Percentiles rank a stretch among this genome's conserved stretches.
These are phyloP conservation scores for Lysandra bellargus DNA, from an alignment of 2,888 invertebrate species.

Conservation along the genomic window DNA sequence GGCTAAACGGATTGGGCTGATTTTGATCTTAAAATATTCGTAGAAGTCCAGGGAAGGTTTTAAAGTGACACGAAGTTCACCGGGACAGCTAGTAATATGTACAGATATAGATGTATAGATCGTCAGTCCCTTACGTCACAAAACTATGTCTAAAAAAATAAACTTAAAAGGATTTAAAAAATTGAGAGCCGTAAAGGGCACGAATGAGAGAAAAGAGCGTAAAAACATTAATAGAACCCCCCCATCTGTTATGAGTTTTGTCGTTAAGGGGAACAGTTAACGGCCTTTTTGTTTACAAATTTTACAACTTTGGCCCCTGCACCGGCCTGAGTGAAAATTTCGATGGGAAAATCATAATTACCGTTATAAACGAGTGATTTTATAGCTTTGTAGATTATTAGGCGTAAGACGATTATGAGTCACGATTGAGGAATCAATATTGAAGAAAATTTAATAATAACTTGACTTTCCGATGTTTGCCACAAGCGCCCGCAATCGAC, in stretches of 20 bases:
- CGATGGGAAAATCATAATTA: background rate
- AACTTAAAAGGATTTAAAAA: background rate
- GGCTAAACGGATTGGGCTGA: too few species aligned
- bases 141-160: too few species aligned
- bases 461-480: too few species aligned
- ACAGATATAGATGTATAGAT: too few species aligned
- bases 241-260: slow-evolving; percentile 12
- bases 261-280: background rate
- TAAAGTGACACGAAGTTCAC: too few species aligned
- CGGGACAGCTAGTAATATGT: too few species aligned
- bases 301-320: background rate
- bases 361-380: background rate
- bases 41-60: too few species aligned
- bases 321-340: background rate
- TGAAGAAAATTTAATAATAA: too few species aligned
- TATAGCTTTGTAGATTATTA: background rate
- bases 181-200: background rate
- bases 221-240: slow-evolving; percentile 7
- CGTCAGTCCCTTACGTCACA: too few species aligned
- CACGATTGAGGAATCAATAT: background rate
- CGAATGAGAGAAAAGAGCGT: slow-evolving; percentile 3
- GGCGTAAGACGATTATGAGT: too few species aligned
- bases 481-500: too few species aligned
- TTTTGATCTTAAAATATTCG: too few species aligned
- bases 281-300: background rate